Base-by-base conservation (phyloP, 2,888 invertebrate species). In the Mythimna loreyi region DNA sequence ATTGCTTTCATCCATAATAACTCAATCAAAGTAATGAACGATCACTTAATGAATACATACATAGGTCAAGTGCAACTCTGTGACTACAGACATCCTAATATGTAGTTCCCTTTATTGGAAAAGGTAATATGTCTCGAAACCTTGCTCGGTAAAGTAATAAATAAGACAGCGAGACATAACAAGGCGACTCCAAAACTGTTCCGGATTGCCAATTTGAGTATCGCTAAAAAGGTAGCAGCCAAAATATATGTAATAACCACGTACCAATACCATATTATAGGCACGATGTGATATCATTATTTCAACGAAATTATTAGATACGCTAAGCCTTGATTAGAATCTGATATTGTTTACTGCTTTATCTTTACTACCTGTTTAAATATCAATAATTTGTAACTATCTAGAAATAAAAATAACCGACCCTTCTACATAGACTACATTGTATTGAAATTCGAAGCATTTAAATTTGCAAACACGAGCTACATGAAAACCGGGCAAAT, bases 181-280 rank as follows among this genome's bases (percentile, higher is more conserved):
- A 82, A 81, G 76, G 80, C 76, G 52, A 82, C 61, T 61, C 67
- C 77, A 30, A 76, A 79, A 72, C 70, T 67, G 67, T 82, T 80
- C 67, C 76, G 76, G 57, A 63, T 69, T 61, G 67, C 76, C 80
- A 72, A 72, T 74, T 80, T 77, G 69, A 67, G 63, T 63, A 50
- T 56, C 60, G 65, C 74, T 70, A 67, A 72, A 79, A 74, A 67
- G 67, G 71, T 58, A 73, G 43, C 59, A 68, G 50, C 55, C 67
- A 53, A 64, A 64, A 67, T 70, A 21, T 57, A 62, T 28, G 47
- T 67, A 57, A 55, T 69, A 56, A 23, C 60, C 45, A 72, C 58
- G 55, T 65, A 65, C 49, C 1, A 9, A 28, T 47, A 28, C n/a
- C 19, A 23, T 33, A 45, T 28, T 52, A 47, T 40, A 56, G 45